Evolutionary conservation across 2,888 invertebrate species (phyloP).

Genomic region (Cephus pulcher): DNA sequence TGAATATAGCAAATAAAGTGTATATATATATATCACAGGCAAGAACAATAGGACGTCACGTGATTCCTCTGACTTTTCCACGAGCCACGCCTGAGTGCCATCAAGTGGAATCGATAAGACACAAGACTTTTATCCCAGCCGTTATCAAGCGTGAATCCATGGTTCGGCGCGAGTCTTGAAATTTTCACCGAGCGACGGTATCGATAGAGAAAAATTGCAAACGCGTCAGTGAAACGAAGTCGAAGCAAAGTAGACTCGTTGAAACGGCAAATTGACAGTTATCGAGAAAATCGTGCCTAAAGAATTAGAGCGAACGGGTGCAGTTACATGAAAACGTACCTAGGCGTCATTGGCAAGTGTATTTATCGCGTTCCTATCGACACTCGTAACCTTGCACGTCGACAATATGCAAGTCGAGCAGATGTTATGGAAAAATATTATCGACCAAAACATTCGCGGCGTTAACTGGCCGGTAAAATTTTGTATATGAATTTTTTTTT

Average conservation of each 20-base stretch:
- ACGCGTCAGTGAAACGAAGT: not conserved
- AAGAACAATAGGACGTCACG: not conserved
- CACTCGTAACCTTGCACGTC: not conserved
- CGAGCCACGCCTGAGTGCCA: not conserved
- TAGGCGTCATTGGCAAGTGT: not conserved
- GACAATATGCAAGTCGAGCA: not conserved
- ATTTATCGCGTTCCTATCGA: not conserved
- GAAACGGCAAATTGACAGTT: not conserved
- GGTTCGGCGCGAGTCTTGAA: not conserved
- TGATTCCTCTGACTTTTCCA: not conserved
- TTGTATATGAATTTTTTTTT: not conserved
- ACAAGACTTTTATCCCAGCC: not conserved
- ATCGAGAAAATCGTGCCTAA: not conserved
- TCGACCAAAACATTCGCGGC: not conserved
- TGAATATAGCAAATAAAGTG: not conserved
- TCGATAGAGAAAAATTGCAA: not conserved
- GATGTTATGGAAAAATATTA: not conserved
- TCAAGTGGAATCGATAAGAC: not conserved
- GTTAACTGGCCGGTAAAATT: not conserved
- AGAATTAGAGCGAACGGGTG: not conserved
- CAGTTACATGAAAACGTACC: not conserved
- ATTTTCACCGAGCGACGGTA: not conserved
- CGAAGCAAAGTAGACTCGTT: not conserved
- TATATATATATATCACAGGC: not conserved
- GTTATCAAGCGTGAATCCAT: not conserved